Base-by-base conservation (phyloP, 2,113 vertebrate species). In the Ornithorhynchus anatinus region DNA sequence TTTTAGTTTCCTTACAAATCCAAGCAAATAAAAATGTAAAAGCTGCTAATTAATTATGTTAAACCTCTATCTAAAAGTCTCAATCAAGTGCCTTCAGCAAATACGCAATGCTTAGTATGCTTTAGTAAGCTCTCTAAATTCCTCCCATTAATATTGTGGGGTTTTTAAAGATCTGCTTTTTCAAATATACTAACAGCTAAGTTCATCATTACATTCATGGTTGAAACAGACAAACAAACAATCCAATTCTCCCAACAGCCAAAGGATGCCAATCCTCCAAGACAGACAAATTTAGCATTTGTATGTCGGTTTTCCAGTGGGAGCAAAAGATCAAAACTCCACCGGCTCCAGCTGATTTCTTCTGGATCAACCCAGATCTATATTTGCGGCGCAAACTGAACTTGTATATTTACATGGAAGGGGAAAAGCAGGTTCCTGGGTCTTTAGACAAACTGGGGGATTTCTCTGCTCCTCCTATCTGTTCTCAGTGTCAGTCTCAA, bases 51-150 rank as follows among this genome's bases (percentile, higher is more conserved):
- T 79, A 63, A 52, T 67, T 79, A 75, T 87, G 72, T 79, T 64
- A 60, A 48, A 66, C 79, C 59, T 48, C 80, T 59, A 72, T 50
- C 16, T 17, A 14, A 50, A 50, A 50, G 47, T 27, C 47, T 50
- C 31, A 27, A 27, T 50, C 19, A 31, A 27, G 23, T 50, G 10
- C 47, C 31, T 50, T 29, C 25, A 50, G 31, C 31, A 83, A 67
- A 59, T 67, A 79, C n/a, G n/a, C n/a, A 62, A 69, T 80, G 66
- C 53, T 76, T 79, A 77, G 81, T 77, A 43, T 74, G 69, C 79
- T 70, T 64, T 39, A 69, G 69, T n/a, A n/a, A n/a, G n/a, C n/a
- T 60, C 59, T 79, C 79, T 67, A 72, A 66, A 77, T 70, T 59
- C 73, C 64, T 67, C 66, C 66, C 60, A 72, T 77, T 39, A 67